Evolutionary conservation across 2,797 vertebrate genomes (phyloP), one percentile per base, ranked within the genome.

Genomic region (Sorex maritimensis): DNA sequence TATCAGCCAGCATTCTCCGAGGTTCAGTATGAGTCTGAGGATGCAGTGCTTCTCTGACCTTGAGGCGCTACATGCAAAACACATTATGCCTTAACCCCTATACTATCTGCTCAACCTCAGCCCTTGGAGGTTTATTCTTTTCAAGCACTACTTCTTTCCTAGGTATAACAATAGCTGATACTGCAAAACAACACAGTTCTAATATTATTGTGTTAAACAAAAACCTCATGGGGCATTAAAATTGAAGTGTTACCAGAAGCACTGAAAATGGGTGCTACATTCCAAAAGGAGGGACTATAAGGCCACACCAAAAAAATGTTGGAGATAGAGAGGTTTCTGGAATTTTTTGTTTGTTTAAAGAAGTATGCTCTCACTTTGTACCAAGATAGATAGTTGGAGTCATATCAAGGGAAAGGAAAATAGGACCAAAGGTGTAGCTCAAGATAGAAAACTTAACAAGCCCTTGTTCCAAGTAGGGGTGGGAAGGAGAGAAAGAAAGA

Each of bases 111-210:
- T 23, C 58, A 61, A 23, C 58, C 58, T 6, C 58, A 61, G 58
- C 58, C 58, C 6, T 15, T 23, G 58, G 17, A 61, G 49, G 49
- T 52, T 52, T 52, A 14, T 41, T 89, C 38, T 86, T 81, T 55
- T 44, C 10, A n/a, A 68, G 34, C 17, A 65, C 65, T 89, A 65
- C 65, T 89, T 81, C 41, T 80, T 77, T n/a, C 55, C n/a, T 38
- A 15, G 89, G 52, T 68, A 23, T 83, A 65, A n/a, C 38, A 21
- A n/a, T 2, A 73, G 26, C 44, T 0, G 6, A 77, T 46, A 81
- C 23, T 23, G 34, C 71, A 58, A 93, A 41, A 81, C 23, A 92
- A 81, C 74, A 90, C 34, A 92, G 34, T 85, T 74, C 75, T 85
- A 80, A 85, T 46, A 17, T 83, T 61, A 52, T 38, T 46, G 75